Conservation (phyloP, 1,140 invertebrate species). For the Meteorus sp. region DNA sequence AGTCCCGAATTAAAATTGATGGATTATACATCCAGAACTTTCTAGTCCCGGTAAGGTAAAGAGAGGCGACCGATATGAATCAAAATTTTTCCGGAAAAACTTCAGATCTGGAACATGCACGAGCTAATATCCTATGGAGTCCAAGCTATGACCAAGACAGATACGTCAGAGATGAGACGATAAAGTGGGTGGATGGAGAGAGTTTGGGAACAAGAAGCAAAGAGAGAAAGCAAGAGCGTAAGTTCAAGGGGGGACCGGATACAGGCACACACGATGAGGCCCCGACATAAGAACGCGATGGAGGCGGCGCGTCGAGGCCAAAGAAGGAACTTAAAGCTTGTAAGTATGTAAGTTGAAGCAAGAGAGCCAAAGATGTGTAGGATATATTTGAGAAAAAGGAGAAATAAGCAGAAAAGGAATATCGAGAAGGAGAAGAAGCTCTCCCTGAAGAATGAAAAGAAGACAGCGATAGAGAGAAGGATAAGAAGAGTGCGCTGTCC, state of each 20-base stretch:
- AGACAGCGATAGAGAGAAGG: slow-evolving; percentile 8
- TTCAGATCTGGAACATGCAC: too few species aligned
- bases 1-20: too few species aligned
- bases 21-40: too few species aligned
- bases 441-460: slow-evolving; percentile 1
- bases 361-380: too few species aligned
- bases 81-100: too few species aligned
- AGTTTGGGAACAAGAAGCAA: slow-evolving; percentile 21
- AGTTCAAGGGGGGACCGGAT: neutral
- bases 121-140: too few species aligned
- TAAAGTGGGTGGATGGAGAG: neutral
- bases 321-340: slow-evolving; percentile 15
- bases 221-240: neutral
- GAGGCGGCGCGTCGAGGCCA: slow-evolving; percentile 22
- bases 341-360: slow-evolving; percentile 14
- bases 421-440: too few species aligned
- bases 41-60: too few species aligned
- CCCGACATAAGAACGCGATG: slow-evolving; percentile 8
- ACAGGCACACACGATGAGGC: neutral
- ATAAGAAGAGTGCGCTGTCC: slow-evolving; percentile 32
- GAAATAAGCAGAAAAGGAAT: too few species aligned
- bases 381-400: too few species aligned
- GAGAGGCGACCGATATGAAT: too few species aligned
- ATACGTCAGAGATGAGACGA: neutral
- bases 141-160: too few species aligned